Conservation (phyloP, 2,797 vertebrate species). For the Stomatorhinus walkeri region DNA sequence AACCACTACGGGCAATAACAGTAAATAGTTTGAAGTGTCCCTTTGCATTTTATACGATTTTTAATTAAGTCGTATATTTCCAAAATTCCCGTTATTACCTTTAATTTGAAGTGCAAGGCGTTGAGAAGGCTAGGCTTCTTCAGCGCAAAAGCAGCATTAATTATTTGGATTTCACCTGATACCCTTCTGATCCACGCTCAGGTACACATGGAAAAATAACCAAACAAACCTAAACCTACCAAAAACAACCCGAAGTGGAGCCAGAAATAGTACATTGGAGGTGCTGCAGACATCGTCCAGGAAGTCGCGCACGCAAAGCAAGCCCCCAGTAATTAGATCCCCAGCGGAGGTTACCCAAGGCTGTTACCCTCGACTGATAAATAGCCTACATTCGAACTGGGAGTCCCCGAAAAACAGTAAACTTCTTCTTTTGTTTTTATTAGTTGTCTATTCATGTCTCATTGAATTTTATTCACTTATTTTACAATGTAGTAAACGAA, state of each 20-base stretch:
- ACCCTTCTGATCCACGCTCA: background rate
- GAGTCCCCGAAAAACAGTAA: background rate
- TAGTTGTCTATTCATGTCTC: conserved; percentile 3
- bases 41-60: background rate
- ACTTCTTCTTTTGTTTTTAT: background rate
- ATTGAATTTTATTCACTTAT: conserved; percentile 7
- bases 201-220: background rate
- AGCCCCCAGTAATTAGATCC: background rate
- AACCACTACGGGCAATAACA: background rate
- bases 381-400: background rate
- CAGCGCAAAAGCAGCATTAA: background rate
- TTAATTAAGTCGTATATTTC: background rate
- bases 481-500: conserved; percentile 12
- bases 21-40: background rate
- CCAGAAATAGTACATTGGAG: background rate
- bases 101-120: background rate
- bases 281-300: background rate
- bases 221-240: background rate
- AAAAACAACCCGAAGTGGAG: background rate
- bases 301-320: background rate
- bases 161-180: conserved; percentile 2
- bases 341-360: background rate
- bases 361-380: background rate
- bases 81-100: background rate
- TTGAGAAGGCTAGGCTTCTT: background rate